phyloP scores from a whole-genome alignment of 92 coral and sea anemone species.

The Paramuricea clavata region DNA sequence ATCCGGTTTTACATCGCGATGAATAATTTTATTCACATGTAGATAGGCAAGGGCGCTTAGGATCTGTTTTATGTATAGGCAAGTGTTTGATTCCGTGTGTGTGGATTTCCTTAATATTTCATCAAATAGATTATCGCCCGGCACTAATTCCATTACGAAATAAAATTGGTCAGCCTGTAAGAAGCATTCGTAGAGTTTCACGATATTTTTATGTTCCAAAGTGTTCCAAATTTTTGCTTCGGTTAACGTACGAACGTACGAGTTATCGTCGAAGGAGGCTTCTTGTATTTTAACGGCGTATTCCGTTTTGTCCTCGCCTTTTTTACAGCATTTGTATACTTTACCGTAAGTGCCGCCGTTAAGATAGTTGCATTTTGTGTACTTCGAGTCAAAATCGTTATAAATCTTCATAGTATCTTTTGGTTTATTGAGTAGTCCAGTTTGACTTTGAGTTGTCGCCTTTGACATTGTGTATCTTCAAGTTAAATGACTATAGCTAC shows the following conservation, averaged over 20 bases:
- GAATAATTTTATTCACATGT: slow-evolving; percentile 84
- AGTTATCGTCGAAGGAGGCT: background rate
- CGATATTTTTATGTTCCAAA: slow-evolving; percentile 83
- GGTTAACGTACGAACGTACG: slow-evolving; percentile 18
- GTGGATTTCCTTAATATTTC: slow-evolving; percentile 71
- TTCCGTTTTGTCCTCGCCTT: slow-evolving; percentile 18
- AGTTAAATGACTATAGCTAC: background rate
- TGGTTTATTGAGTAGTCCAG: background rate
- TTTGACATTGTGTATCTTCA: slow-evolving; percentile 11
- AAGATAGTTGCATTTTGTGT: background rate
- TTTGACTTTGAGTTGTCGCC: background rate
- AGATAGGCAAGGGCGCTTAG: slow-evolving; percentile 85
- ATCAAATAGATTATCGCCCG: slow-evolving; percentile 81
- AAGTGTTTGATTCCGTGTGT: slow-evolving; percentile 76
- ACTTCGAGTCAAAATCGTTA: slow-evolving; percentile 27
- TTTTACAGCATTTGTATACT: slow-evolving; percentile 44
- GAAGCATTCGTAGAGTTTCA: slow-evolving; percentile 74
- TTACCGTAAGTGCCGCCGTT: slow-evolving; percentile 41
- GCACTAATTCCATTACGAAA: slow-evolving; percentile 77
- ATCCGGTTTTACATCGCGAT: slow-evolving; percentile 96
- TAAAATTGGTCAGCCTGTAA: slow-evolving; percentile 45
- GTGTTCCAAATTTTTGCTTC: slow-evolving; percentile 83
- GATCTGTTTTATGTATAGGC: slow-evolving; percentile 72
- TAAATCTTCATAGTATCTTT: slow-evolving; percentile 5
- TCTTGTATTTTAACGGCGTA: slow-evolving; percentile 46